These are phyloP conservation scores for Alfaro cultratus DNA, from an alignment of 2,797 vertebrate genomes.

Conservation along the genomic window DNA sequence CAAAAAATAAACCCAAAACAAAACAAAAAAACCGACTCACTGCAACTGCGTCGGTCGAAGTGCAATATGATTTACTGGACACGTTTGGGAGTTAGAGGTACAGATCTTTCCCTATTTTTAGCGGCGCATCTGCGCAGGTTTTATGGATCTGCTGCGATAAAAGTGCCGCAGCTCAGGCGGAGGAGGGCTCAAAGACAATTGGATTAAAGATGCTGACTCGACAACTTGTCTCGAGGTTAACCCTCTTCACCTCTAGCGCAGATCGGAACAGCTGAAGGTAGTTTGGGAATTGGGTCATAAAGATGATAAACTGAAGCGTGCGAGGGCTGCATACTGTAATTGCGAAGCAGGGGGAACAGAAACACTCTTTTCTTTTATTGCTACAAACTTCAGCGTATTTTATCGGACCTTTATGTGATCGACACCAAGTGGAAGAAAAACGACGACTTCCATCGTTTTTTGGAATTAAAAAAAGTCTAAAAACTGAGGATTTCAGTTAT, in stretches of 20 bases:
- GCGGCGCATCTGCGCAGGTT: slow-evolving; percentile 42
- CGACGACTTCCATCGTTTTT: not conserved
- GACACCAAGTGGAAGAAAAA: not conserved
- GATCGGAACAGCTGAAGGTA: slow-evolving; percentile 41
- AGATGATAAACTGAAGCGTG: slow-evolving; percentile 48
- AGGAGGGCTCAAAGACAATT: slow-evolving; percentile 55
- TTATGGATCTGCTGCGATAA: slow-evolving; percentile 60
- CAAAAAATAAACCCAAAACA: not conserved
- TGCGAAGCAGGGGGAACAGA: slow-evolving; percentile 11
- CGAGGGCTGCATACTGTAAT: slow-evolving; percentile 20
- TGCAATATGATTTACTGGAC: slow-evolving; percentile 39
- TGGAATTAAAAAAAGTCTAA: not conserved
- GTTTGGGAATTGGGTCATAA: slow-evolving; percentile 56
- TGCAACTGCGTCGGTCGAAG: slow-evolving; percentile 46
- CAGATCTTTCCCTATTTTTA: slow-evolving; percentile 50
- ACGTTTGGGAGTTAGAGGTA: slow-evolving; percentile 54
- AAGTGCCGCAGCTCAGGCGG: slow-evolving; percentile 40
- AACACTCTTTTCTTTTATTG: not conserved
- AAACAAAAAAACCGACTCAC: slow-evolving; percentile 10
- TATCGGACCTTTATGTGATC: not conserved
- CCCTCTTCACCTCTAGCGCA: slow-evolving; percentile 44
- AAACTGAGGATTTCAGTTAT: not conserved
- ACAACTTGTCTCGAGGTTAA: slow-evolving; percentile 59
- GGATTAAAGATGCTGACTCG: slow-evolving; percentile 67
- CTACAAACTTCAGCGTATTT: not conserved